Conservation (phyloP, 2,888 invertebrate species). For the Tiliacea aurago region DNA sequence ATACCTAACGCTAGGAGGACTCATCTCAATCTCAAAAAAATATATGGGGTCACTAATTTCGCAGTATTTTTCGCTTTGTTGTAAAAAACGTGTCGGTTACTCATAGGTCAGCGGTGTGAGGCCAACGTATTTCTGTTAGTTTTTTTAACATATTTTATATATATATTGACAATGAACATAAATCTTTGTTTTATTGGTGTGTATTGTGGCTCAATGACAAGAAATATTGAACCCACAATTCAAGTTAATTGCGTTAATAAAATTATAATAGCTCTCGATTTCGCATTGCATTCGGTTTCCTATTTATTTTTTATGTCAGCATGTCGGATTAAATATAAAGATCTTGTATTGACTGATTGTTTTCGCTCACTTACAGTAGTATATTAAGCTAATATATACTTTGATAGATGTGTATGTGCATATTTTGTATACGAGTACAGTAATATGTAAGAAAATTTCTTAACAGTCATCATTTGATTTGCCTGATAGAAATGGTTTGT, state of each 20-base stretch:
- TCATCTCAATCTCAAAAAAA: conserved; percentile 35
- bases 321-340: neutral
- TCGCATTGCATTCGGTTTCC: conserved; percentile 28
- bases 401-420: neutral
- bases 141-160: conserved; percentile 71
- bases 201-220: conserved; percentile 47
- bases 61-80: conserved; percentile 71
- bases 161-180: conserved; percentile 68
- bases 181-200: conserved; percentile 68
- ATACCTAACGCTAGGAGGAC: conserved; percentile 12
- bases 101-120: conserved; percentile 87
- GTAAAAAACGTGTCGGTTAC: conserved; percentile 79
- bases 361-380: neutral
- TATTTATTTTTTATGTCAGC: conserved; percentile 28
- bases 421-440: neutral
- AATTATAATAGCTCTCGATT: conserved; percentile 42
- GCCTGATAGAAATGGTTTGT: too few relatives aligned
- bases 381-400: neutral
- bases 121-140: conserved; percentile 73
- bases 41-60: conserved; percentile 61
- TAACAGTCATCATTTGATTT: neutral
- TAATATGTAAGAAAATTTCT: neutral
- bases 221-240: conserved; percentile 62
- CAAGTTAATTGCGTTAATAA: conserved; percentile 58
- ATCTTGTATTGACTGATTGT: neutral